Conservation (phyloP, 2,888 invertebrate species). For the Synergus japonicus region DNA sequence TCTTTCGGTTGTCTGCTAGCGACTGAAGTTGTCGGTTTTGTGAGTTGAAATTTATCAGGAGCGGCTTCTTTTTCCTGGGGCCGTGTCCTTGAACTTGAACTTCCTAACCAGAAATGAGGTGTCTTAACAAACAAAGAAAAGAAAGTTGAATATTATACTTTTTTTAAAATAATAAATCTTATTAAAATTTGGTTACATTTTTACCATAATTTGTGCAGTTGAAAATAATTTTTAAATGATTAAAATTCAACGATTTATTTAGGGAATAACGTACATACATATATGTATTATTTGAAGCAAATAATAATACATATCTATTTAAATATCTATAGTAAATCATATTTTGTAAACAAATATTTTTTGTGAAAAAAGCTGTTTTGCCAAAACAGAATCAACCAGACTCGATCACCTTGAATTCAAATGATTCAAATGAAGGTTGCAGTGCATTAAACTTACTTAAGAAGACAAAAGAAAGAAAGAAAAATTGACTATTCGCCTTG, state of each 20-base stretch:
- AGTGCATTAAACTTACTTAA: background rate
- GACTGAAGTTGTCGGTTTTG: background rate
- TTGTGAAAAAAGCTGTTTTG: background rate
- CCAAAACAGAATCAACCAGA: background rate
- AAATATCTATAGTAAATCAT: background rate
- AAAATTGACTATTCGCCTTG: background rate
- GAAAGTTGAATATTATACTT: too few species aligned
- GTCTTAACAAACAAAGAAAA: too few species aligned
- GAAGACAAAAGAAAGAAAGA: background rate
- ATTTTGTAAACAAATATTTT: background rate
- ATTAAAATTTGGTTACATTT: too few species aligned
- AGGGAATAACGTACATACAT: too few species aligned
- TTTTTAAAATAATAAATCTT: too few species aligned
- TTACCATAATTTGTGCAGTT: too few species aligned
- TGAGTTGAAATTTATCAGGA: background rate
- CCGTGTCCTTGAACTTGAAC: background rate
- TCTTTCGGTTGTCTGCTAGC: background rate
- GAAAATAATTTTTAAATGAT: too few species aligned
- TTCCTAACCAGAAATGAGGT: background rate
- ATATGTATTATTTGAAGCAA: too few species aligned
- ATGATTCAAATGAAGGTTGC: slow-evolving; percentile 2
- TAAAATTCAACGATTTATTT: too few species aligned
- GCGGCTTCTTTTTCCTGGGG: background rate
- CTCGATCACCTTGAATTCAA: background rate
- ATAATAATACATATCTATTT: background rate